Evolutionary conservation across 2,797 vertebrate genomes (phyloP), one percentile per base, ranked within the genome.

Genomic region (Silurus aristotelis): DNA sequence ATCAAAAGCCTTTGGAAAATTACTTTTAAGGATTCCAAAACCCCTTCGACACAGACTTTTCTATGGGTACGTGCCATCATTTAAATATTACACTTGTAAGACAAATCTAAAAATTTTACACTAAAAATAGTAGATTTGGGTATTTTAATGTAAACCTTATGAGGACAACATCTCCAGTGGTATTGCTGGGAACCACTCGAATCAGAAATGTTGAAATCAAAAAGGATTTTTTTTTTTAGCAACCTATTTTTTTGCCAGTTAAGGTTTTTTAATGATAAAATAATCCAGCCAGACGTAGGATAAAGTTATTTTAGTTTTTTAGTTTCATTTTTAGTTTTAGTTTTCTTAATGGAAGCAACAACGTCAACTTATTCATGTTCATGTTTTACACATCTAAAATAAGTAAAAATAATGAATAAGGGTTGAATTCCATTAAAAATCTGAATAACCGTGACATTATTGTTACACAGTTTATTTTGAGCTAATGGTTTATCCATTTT

Each of bases 1-100:
- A 6, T 91, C 5, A 94, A 94, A 88, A 92, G 92, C 83, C 0
- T 91, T 0, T 95, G 94, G 94, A 95, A 94, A 83, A 82, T 91
- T 0, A 90, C 91, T 48, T 93, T 93, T 84, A 94, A 93, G 85
- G 87, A 91, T 72, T 94, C 93, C 20, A 93, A 93, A 82, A 8
- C 89, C 0, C 93, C 94, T 0, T 70, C 22, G 1, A 84, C 12
- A 38, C 6, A 27, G 66, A 93, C 93, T 0, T 0, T 15, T 5
- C 71, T 90, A 20, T 82, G 93, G 82, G 94, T 94, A 83, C 90
- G 89, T 85, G 46, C n/a, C 20, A 25, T n/a, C 43, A 48, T 20
- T 31, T 22, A 60, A 8, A 82, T 60, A n/a, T 63, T 43, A 6
- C n/a, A 19, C 1, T 77, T 5, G 9, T n/a, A 61, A 1, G 31